Evolutionary conservation across 2,888 invertebrate species (phyloP).

Genomic region (Linnaemya tessellans): DNA sequence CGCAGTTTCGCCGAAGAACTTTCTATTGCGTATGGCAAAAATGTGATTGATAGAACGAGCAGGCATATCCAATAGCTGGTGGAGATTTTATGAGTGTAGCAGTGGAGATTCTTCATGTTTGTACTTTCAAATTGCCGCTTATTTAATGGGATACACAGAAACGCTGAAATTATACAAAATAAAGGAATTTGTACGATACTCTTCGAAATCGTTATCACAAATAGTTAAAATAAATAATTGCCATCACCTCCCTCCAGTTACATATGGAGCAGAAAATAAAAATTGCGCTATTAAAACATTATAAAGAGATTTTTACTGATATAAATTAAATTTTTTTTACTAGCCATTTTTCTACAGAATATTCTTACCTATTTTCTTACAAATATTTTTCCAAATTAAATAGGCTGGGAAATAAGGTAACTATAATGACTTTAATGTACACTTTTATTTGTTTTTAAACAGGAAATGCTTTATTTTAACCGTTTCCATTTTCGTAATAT

Average conservation of each 20-base stretch:
- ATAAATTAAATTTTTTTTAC: slow-evolving; percentile 46
- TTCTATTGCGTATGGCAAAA: slow-evolving; percentile 36
- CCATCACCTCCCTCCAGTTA: too few species aligned
- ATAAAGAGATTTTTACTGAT: too few species aligned
- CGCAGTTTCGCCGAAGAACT: slow-evolving; percentile 69
- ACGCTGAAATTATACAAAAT: slow-evolving; percentile 52
- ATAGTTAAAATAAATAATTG: slow-evolving; percentile 11
- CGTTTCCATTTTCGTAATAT: slow-evolving; percentile 1
- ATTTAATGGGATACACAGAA: background rate
- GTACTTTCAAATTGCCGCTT: slow-evolving; percentile 4
- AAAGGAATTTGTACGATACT: background rate
- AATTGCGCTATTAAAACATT: too few species aligned
- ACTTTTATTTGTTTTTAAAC: slow-evolving; percentile 2
- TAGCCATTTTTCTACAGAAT: background rate
- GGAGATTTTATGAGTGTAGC: slow-evolving; percentile 2
- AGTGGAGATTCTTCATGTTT: slow-evolving; percentile 32
- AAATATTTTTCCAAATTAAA: slow-evolving; percentile 11
- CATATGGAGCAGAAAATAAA: too few species aligned
- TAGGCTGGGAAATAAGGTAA: background rate
- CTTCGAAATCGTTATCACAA: background rate
- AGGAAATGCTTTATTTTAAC: background rate
- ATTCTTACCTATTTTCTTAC: slow-evolving; percentile 7
- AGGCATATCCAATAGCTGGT: slow-evolving; percentile 7
- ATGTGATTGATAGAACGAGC: slow-evolving; percentile 18
- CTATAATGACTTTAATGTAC: slow-evolving; percentile 9